Evolutionary conservation across 1,140 invertebrate species (phyloP).

Genomic region (Cydia pomonella): DNA sequence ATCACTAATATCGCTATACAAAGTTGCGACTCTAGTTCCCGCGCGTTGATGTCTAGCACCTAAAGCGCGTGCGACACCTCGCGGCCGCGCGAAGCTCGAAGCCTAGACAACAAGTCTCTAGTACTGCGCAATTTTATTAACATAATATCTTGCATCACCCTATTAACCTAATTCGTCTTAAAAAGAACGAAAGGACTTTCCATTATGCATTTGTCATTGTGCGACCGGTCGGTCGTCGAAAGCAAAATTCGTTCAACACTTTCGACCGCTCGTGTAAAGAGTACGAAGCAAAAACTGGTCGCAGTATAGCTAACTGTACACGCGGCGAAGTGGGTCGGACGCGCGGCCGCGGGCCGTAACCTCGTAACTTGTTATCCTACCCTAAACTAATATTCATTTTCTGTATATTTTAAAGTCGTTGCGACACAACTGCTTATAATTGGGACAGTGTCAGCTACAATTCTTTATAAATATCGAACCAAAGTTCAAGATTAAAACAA

Average conservation of each 20-base stretch:
- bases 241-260: conserved; percentile 78
- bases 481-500: background rate
- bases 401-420: conserved; percentile 12
- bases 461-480: conserved; percentile 6
- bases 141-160: conserved; percentile 20
- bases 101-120: background rate
- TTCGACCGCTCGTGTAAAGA: conserved; percentile 62
- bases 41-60: conserved; percentile 1
- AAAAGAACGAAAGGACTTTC: conserved; percentile 64
- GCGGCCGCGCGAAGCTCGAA: background rate
- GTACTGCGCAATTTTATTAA: conserved; percentile 20
- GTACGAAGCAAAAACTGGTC: conserved; percentile 69
- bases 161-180: conserved; percentile 23
- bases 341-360: conserved; percentile 20
- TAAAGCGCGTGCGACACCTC: background rate
- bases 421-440: conserved; percentile 16
- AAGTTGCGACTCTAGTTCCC: background rate
- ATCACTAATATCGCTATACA: background rate
- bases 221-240: conserved; percentile 62
- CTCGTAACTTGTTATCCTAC: conserved; percentile 28
- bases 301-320: conserved; percentile 63
- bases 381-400: conserved; percentile 30
- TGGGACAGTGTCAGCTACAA: conserved; percentile 31
- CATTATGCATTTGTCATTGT: conserved; percentile 52
- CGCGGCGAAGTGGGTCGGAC: conserved; percentile 24